Evolutionary conservation across 2,888 invertebrate genomes (phyloP).

Genomic region (Chesias legatella): DNA sequence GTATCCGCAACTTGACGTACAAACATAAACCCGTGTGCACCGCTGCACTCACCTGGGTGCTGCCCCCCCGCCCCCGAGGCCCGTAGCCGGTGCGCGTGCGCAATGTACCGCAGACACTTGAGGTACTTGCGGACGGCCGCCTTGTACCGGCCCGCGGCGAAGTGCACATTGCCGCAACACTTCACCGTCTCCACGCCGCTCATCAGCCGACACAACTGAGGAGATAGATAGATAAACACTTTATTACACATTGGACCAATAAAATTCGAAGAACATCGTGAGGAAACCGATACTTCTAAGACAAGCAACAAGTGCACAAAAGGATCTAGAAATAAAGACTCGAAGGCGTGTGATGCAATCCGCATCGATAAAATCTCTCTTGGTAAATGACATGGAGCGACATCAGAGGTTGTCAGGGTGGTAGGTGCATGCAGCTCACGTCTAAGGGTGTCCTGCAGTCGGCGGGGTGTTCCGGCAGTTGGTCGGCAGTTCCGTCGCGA

Average conservation of each 20-base stretch:
- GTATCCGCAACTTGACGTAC: no score
- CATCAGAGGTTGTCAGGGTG: no score
- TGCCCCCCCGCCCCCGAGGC: no score
- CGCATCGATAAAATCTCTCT: no score
- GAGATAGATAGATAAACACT: no score
- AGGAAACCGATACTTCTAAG: neutral
- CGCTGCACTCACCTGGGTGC: constrained; percentile 50
- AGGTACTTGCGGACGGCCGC: constrained; percentile 88
- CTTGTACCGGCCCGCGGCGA: constrained; percentile 78
- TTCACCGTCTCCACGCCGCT: constrained; percentile 82
- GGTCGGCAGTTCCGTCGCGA: constrained; percentile 85
- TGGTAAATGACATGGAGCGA: no score
- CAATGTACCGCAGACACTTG: constrained; percentile 88
- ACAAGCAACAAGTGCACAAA: neutral
- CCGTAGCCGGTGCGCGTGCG: constrained; percentile 54
- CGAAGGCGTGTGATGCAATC: no score
- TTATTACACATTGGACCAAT: no score
- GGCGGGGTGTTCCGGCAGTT: constrained; percentile 87
- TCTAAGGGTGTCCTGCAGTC: constrained; percentile 68
- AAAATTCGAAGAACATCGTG: no score
- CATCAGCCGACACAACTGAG: constrained; percentile 70
- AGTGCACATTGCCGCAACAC: constrained; percentile 86
- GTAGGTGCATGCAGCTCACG: constrained; percentile 35
- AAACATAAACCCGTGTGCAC: no score
- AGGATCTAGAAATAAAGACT: no score